Base-by-base conservation (phyloP, 2,888 invertebrate species). In the Lasius fuliginosus region DNA sequence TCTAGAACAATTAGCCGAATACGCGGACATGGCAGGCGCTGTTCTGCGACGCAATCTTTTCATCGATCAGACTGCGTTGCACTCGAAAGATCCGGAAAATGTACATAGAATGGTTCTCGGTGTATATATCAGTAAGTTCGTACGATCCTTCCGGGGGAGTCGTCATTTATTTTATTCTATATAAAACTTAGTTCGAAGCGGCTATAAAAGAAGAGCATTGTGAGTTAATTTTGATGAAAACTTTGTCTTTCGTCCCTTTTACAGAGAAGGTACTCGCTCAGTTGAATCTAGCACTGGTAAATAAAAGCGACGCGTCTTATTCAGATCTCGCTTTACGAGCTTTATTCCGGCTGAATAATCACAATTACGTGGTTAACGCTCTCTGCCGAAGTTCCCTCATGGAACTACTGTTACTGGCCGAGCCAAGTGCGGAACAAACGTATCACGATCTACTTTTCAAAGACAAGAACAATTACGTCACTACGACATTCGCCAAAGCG, bases 311-410 rank as follows among this genome's bases (percentile, higher is more conserved):
- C 92, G 97, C 98, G 85, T 93, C 94, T 8, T 99, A 99, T 93
- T 97, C 97, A 58, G 99, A 99, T 94, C 95, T 96, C 64, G 98
- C 98, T 4, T 96, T 99, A 23, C 97, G 98, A 91, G 98, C 98
- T 9, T 96, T 99, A 77, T 99, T 99, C 94, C 96, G 99, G 85
- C 95, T 99, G 64, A 99, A 99, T 95, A 99, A 99, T 95, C 98
- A 98, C 89, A 97, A 99, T 94, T 99, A 99, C 93, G 97, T 99
- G 86, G 95, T 99, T n/a, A 99, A 98, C 95, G 98, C 99, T 12
- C 95, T 99, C 36, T 98, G 98, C 91, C 97, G 98, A 90, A 98
- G 98, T 85, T 97, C 97, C 30, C 95, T 99, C 4, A 95, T 99
- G 92, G 98, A 98, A 90, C 95, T 99, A 82, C 96, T 99, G 71